These are phyloP conservation scores for Phoeniculus purpureus DNA, from an alignment of 2,797 vertebrate genomes.

Conservation along the genomic window DNA sequence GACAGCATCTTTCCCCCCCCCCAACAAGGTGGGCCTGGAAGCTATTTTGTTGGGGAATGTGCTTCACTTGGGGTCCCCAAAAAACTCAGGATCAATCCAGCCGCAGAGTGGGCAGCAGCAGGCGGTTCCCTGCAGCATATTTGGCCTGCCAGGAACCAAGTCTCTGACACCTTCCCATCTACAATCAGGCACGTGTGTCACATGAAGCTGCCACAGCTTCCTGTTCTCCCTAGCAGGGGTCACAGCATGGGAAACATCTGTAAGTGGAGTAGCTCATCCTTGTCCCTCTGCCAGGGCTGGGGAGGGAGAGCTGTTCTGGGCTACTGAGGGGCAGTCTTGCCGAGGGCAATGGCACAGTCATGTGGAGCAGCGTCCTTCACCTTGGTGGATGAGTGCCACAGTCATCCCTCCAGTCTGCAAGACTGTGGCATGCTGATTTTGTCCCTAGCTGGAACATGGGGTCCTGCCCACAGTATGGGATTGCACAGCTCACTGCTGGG, in stretches of 20 bases:
- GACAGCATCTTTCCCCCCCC: neutral
- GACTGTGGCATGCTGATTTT: neutral
- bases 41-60: neutral
- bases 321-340: neutral
- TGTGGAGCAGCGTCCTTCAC: neutral
- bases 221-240: neutral
- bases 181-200: neutral
- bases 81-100: neutral
- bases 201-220: neutral
- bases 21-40: neutral
- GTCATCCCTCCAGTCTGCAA: too few relatives aligned
- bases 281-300: neutral
- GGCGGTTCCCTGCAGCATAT: fast-evolving
- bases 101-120: neutral
- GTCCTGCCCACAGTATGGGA: neutral
- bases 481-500: fast-evolving
- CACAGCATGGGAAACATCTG: neutral
- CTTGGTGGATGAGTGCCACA: neutral
- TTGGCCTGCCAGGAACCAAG: neutral
- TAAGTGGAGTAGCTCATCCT: neutral
- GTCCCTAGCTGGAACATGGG: neutral
- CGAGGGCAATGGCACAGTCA: neutral
- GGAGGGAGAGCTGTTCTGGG: neutral
- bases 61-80: neutral
- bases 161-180: neutral